Evolutionary conservation across 2,888 invertebrate genomes (phyloP).

Genomic region (Acrobasis repandana): DNA sequence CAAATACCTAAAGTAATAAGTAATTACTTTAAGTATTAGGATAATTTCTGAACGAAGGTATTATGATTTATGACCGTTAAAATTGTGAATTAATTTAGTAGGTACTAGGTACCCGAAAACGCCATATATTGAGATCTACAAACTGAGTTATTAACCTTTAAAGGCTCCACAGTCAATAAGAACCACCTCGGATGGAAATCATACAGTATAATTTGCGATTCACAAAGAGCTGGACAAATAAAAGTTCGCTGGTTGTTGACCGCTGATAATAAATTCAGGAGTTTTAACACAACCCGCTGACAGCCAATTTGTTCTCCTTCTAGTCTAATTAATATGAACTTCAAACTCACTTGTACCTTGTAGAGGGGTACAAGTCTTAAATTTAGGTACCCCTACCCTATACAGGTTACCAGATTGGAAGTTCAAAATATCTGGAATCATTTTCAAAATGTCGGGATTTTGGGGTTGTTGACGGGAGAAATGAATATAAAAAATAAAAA

Average conservation of each 20-base stretch:
- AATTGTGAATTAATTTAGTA: too few species aligned
- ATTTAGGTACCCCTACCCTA: constrained; percentile 7
- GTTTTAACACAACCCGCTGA: constrained; percentile 17
- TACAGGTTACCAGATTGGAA: too few species aligned
- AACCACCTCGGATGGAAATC: not conserved
- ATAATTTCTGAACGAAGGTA: too few species aligned
- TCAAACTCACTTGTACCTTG: not conserved
- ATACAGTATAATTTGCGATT: constrained; percentile 9
- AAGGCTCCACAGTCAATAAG: not conserved
- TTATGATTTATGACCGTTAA: too few species aligned
- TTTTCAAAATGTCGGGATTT: too few species aligned
- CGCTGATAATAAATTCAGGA: constrained; percentile 20
- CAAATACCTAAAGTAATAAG: too few species aligned
- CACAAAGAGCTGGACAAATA: constrained; percentile 9
- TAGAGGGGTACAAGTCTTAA: constrained; percentile 1
- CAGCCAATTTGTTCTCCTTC: constrained; percentile 2
- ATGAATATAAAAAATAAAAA: too few species aligned
- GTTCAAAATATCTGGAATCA: too few species aligned
- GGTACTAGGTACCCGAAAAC: too few species aligned
- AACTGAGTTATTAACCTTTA: too few species aligned
- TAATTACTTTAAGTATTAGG: too few species aligned
- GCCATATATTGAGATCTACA: not conserved
- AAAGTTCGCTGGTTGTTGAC: constrained; percentile 8
- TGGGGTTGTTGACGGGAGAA: too few species aligned
- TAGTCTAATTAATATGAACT: constrained; percentile 1